Evolutionary conservation across 35 echinoderm and acorn worm genomes (phyloP).

Genomic region (Ophioderma brevispina): DNA sequence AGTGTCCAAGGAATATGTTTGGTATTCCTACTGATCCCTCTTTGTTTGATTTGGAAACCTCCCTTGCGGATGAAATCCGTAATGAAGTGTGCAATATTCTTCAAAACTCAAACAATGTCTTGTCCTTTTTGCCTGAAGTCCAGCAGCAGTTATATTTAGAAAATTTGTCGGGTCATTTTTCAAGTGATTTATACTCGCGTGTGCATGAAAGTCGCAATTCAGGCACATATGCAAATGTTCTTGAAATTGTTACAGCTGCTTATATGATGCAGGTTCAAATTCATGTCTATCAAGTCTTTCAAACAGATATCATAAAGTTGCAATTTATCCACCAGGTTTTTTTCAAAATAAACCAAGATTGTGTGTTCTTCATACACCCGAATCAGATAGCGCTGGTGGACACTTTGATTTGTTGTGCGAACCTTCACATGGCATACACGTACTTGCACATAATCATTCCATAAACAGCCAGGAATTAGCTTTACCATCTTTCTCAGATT

Average conservation of each 20-base stretch:
- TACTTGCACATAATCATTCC: not conserved
- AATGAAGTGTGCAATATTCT: not conserved
- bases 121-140: not conserved
- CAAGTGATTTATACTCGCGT: not conserved
- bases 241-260: not conserved
- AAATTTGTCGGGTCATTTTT: not conserved
- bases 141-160: not conserved
- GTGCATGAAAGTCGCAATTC: not conserved
- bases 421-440: not conserved
- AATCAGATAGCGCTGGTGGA: too few species aligned
- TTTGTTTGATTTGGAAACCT: not conserved
- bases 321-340: too few species aligned
- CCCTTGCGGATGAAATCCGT: not conserved
- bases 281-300: too few species aligned
- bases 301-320: too few species aligned
- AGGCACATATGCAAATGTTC: not conserved
- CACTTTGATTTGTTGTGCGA: not conserved
- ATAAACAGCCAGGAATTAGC: not conserved
- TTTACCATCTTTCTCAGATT: not conserved
- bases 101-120: not conserved
- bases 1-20: conserved; percentile 14
- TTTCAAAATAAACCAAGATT: too few species aligned
- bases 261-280: too few species aligned
- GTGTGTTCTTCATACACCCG: too few species aligned
- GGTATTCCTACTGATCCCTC: conserved; percentile 3